Evolutionary conservation across 2,797 vertebrate genomes (phyloP).

Genomic region (Xenops minutus): DNA sequence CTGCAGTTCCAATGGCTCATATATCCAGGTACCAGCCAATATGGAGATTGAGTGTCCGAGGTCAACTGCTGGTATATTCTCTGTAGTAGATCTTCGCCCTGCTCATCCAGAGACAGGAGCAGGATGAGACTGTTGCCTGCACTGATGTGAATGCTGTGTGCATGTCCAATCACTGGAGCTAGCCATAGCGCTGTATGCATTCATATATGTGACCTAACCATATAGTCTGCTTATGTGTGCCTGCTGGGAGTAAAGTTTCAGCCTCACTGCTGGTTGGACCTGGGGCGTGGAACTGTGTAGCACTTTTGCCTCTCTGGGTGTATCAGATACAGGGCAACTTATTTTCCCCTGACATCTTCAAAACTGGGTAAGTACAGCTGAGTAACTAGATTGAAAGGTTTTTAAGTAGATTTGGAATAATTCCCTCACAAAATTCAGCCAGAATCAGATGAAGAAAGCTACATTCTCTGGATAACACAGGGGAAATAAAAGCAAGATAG

Average conservation of each 20-base stretch:
- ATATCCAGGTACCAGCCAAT: neutral
- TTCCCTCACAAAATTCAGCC: neutral
- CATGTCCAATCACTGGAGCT: neutral
- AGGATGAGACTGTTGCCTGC: neutral
- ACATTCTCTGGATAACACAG: neutral
- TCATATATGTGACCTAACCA: rapidly evolving
- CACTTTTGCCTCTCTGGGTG: neutral
- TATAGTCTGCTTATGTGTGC: neutral
- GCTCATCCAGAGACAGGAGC: neutral
- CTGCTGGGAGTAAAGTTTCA: neutral
- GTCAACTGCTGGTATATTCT: too few relatives aligned
- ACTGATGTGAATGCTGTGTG: neutral
- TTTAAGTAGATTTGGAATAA: neutral
- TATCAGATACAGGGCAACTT: neutral
- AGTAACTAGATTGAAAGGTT: neutral
- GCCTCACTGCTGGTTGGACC: neutral
- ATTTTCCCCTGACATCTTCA: neutral
- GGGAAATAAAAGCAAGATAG: neutral
- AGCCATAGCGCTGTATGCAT: neutral
- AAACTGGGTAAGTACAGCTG: neutral
- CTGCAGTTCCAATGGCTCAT: neutral
- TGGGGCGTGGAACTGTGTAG: neutral
- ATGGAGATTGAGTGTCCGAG: neutral
- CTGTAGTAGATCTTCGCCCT: neutral
- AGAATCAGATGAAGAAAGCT: neutral